These are phyloP conservation scores for Rousettus leschenaultii DNA, from an alignment of 2,113 vertebrate species.

Conservation along the genomic window DNA sequence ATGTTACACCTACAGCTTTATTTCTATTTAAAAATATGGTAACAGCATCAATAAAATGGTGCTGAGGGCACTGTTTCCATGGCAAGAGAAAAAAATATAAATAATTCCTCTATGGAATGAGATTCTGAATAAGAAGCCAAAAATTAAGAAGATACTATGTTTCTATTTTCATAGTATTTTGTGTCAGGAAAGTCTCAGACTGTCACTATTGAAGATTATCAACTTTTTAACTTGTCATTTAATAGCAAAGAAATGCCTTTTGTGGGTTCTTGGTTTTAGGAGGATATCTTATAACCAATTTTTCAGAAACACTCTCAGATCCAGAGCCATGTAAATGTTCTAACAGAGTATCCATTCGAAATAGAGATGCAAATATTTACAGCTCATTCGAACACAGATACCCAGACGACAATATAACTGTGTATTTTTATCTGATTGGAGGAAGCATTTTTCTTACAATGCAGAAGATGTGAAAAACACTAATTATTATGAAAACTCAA, in stretches of 20 bases:
- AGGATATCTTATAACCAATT: background rate
- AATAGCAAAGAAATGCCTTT: constrained; percentile 38
- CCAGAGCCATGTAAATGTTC: background rate
- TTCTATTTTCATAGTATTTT: constrained; percentile 57
- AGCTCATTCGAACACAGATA: background rate
- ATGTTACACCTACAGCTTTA: background rate
- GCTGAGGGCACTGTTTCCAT: constrained; percentile 26
- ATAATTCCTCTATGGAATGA: constrained; percentile 8
- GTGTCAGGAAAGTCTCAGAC: constrained; percentile 29
- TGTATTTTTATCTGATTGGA: background rate
- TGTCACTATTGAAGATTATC: constrained; percentile 23
- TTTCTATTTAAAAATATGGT: background rate
- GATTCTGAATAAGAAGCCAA: accelerated
- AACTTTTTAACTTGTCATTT: constrained; percentile 49
- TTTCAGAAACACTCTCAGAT: background rate
- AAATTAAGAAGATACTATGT: background rate
- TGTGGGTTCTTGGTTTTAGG: constrained; percentile 6
- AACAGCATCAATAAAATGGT: background rate
- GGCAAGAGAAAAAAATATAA: background rate
- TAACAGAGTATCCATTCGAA: background rate
- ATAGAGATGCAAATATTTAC: background rate
- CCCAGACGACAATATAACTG: background rate
- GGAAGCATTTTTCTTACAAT: background rate
- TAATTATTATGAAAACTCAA: background rate
- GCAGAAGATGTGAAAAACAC: background rate